Evolutionary conservation across 92 coral and sea anemone genomes (phyloP).

Genomic region (Epizoanthus ramosus): DNA sequence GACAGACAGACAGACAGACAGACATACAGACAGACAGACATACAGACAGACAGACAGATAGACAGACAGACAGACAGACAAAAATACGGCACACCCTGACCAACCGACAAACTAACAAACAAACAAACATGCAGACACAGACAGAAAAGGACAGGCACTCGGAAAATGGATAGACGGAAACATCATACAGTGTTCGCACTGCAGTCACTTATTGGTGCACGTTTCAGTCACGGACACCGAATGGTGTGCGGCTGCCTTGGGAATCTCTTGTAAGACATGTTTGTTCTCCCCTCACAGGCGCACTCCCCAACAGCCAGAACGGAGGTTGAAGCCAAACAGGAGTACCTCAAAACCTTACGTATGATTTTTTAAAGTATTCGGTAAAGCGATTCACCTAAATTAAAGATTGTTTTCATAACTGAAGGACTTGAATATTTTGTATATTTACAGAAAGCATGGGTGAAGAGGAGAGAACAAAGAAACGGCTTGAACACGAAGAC

Average conservation of each 20-base stretch:
- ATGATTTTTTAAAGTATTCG: constrained; percentile 28
- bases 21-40: too few relatives aligned
- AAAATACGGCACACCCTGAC: too few relatives aligned
- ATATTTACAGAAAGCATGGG: constrained; percentile 57
- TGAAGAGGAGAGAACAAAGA: constrained; percentile 52
- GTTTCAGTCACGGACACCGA: not conserved
- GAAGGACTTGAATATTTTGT: not conserved
- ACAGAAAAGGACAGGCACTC: too few relatives aligned
- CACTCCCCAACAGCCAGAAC: constrained; percentile 53
- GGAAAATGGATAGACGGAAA: too few relatives aligned
- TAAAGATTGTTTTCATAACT: not conserved
- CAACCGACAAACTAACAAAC: too few relatives aligned
- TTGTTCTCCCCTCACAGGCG: constrained; percentile 33
- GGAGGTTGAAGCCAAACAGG: constrained; percentile 64
- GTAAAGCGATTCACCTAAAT: not conserved
- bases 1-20: too few relatives aligned
- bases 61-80: too few relatives aligned
- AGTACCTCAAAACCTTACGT: constrained; percentile 75
- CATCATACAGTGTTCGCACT: too few relatives aligned
- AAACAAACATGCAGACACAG: too few relatives aligned
- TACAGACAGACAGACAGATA: too few relatives aligned
- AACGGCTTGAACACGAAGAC: constrained; percentile 66
- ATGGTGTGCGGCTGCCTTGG: too few relatives aligned
- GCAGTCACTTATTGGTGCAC: not conserved
- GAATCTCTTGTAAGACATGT: too few relatives aligned